A percentile compares a stretch with the other conserved stretches of the same genome.
Conservation (phyloP, 2,113 vertebrate genomes). For the Paracanthobrama guichenoti region DNA sequence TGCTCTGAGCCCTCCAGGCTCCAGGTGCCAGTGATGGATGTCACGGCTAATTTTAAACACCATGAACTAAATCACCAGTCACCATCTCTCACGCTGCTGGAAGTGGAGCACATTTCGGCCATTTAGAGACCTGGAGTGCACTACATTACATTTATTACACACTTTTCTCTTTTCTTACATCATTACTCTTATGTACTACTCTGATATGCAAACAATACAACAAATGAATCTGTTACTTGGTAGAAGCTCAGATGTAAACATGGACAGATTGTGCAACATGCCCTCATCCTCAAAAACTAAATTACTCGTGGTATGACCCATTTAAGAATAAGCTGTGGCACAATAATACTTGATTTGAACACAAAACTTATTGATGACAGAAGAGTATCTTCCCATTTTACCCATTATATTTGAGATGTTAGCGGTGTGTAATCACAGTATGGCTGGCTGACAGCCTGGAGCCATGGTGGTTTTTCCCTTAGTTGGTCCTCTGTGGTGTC, state of each 20-base stretch:
- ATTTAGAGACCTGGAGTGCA: slow-evolving; percentile 61
- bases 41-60: slow-evolving; percentile 76
- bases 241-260: too few species aligned
- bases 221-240: background rate
- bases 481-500: background rate
- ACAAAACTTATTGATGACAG: background rate
- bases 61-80: slow-evolving; percentile 69
- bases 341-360: too few species aligned
- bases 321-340: too few species aligned
- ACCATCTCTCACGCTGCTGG: slow-evolving; percentile 57
- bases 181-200: background rate
- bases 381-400: background rate
- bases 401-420: background rate
- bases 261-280: too few species aligned
- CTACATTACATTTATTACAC: slow-evolving; percentile 54
- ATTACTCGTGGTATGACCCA: too few species aligned
- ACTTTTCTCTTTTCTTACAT: background rate
- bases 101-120: slow-evolving; percentile 70
- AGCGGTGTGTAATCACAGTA: background rate
- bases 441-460: background rate
- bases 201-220: background rate
- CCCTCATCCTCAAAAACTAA: too few species aligned
- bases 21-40: slow-evolving; percentile 73
- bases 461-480: background rate
- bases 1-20: slow-evolving; percentile 62